A percentile compares a stretch with the other conserved stretches of the same genome.
Evolutionary conservation across 2,113 vertebrate species (phyloP).

Genomic region (Dasyprocta punctata): DNA sequence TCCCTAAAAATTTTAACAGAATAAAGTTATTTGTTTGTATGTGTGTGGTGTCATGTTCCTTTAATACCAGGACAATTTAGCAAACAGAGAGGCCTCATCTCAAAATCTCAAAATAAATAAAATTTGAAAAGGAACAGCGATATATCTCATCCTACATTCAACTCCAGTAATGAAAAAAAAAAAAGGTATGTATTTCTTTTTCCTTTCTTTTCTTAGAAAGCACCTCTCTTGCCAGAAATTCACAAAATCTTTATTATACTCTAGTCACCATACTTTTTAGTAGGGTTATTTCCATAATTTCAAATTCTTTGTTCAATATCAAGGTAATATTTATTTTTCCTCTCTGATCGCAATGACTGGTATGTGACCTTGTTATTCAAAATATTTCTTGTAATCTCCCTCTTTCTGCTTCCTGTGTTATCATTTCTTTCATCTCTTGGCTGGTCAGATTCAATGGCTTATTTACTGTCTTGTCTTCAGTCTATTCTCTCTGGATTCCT

Average conservation of each 20-base stretch:
- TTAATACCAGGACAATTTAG: not conserved
- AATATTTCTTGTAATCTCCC: not conserved
- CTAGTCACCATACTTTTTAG: not conserved
- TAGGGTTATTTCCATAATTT: not conserved
- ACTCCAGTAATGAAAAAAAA: too few species aligned
- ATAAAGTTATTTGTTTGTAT: not conserved
- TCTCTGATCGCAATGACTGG: not conserved
- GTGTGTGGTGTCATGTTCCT: not conserved
- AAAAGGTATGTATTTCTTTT: not conserved
- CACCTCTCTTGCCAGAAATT: not conserved
- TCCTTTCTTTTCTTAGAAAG: not conserved
- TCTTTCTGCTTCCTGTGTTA: not conserved
- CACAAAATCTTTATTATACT: not conserved
- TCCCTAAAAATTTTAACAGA: not conserved
- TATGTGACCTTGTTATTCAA: not conserved
- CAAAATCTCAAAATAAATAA: not conserved
- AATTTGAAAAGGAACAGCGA: not conserved
- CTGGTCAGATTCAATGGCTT: not conserved
- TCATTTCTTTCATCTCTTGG: not conserved
- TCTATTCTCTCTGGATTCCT: not conserved
- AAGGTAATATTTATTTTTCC: not conserved
- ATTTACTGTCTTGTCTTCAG: not conserved
- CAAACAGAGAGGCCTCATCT: not conserved
- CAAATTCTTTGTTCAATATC: not conserved
- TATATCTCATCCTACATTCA: not conserved